A percentile compares a stretch with the other conserved stretches of the same genome.
Evolutionary conservation across 92 coral and sea anemone species (phyloP).

Genomic region (Phenganax stokvisi): DNA sequence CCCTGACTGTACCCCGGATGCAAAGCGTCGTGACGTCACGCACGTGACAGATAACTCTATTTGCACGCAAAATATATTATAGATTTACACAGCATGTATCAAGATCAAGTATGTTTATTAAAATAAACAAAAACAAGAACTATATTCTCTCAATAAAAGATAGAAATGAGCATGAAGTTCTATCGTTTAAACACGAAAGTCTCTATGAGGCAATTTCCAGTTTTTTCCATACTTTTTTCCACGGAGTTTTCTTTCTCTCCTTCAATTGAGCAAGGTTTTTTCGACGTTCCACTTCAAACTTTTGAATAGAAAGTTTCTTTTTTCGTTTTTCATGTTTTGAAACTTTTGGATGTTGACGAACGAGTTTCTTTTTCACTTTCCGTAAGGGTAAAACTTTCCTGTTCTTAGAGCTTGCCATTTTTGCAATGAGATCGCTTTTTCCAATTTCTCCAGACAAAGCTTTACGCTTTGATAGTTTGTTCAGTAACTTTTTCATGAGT

Average conservation of each 20-base stretch:
- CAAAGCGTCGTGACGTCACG: too few species aligned
- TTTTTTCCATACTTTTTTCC: conserved; percentile 7
- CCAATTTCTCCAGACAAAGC: not conserved
- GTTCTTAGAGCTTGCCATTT: not conserved
- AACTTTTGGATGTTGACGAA: not conserved
- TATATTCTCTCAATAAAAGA: too few species aligned
- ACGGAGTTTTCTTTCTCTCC: not conserved
- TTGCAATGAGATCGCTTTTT: not conserved
- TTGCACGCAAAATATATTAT: too few species aligned
- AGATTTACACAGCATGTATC: too few species aligned
- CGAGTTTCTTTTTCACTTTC: not conserved
- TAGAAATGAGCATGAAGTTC: too few species aligned
- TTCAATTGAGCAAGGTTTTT: not conserved
- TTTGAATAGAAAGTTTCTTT: not conserved
- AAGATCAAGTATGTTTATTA: too few species aligned
- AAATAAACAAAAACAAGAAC: too few species aligned
- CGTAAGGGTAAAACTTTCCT: not conserved
- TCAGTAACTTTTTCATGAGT: not conserved
- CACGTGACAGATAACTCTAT: too few species aligned
- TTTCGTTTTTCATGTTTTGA: not conserved
- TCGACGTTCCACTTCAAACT: not conserved
- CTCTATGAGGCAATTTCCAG: not conserved
- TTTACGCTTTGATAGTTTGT: not conserved
- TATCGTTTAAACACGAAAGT: too few species aligned
- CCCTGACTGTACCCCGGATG: too few species aligned